Evolutionary conservation across 1,140 invertebrate genomes (phyloP).

Genomic region (Teleogryllus occipitalis): DNA sequence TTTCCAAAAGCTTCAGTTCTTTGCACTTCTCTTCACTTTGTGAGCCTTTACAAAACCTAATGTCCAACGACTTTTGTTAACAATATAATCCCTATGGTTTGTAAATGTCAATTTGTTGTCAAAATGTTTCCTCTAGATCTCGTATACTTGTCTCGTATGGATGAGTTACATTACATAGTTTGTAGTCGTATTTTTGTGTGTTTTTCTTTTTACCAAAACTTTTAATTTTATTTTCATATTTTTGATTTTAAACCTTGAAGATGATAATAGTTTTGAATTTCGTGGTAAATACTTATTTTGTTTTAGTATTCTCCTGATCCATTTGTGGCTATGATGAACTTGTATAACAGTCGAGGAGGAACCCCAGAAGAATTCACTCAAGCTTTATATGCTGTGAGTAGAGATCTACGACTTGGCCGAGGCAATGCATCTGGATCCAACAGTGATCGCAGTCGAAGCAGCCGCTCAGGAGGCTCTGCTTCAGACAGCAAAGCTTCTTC

Average conservation of each 20-base stretch:
- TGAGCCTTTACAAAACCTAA: no score
- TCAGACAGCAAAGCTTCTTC: slow-evolving; percentile 16
- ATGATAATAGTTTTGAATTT: neutral
- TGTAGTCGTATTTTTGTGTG: neutral
- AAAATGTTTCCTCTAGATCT: no score
- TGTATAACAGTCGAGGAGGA: slow-evolving; percentile 29
- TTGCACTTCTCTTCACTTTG: no score
- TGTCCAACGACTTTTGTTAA: no score
- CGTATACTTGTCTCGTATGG: no score
- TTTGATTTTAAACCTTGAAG: neutral
- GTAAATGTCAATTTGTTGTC: no score
- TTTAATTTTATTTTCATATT: neutral
- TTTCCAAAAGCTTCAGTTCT: no score
- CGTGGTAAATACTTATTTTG: neutral
- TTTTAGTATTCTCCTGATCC: slow-evolving; percentile 29
- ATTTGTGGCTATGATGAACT: slow-evolving; percentile 29
- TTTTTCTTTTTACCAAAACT: neutral
- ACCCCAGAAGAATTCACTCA: slow-evolving; percentile 34
- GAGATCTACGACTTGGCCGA: slow-evolving; percentile 23
- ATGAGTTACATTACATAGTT: no score
- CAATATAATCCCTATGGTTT: no score
- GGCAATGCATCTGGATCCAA: slow-evolving; percentile 11
- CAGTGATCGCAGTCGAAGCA: slow-evolving; percentile 16
- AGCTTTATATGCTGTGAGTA: slow-evolving; percentile 29
- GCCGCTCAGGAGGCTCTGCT: slow-evolving; percentile 9